Evolutionary conservation across 1,140 invertebrate genomes (phyloP).

Genomic region (Myzus persicae): DNA sequence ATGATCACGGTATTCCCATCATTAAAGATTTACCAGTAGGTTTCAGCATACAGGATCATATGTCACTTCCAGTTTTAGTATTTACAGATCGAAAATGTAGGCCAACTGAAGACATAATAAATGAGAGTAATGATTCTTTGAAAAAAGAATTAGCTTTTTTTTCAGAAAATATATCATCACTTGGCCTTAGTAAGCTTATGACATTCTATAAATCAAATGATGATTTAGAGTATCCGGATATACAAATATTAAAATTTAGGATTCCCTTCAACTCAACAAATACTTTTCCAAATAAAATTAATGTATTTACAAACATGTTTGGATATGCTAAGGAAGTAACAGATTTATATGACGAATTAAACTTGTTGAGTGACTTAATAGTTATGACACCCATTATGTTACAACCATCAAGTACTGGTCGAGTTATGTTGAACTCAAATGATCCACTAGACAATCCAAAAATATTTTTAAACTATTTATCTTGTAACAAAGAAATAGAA

Average conservation of each 20-base stretch:
- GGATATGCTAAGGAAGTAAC: slow-evolving; percentile 38
- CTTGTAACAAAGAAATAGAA: slow-evolving; percentile 66
- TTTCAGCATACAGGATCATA: slow-evolving; percentile 81
- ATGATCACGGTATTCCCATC: slow-evolving; percentile 70
- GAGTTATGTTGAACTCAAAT: slow-evolving; percentile 67
- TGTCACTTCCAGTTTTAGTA: slow-evolving; percentile 72
- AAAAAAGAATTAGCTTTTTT: slow-evolving; percentile 62
- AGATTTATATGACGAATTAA: background rate
- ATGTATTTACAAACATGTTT: slow-evolving; percentile 34
- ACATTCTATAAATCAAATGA: slow-evolving; percentile 52
- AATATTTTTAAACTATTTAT: slow-evolving; percentile 76
- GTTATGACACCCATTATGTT: slow-evolving; percentile 69
- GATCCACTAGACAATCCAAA: slow-evolving; percentile 72
- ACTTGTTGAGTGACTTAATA: slow-evolving; percentile 10
- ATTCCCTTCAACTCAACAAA: slow-evolving; percentile 36
- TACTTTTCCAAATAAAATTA: background rate
- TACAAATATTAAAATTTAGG: slow-evolving; percentile 54
- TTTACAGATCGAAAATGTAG: slow-evolving; percentile 70
- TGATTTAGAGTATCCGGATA: slow-evolving; percentile 7
- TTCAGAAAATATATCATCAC: background rate
- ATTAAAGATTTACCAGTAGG: slow-evolving; percentile 77
- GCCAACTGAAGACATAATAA: slow-evolving; percentile 64
- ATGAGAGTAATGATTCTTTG: slow-evolving; percentile 70
- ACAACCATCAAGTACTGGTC: slow-evolving; percentile 74
- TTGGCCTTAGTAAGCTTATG: slow-evolving; percentile 45